phyloP scores from a whole-genome alignment of 2,113 vertebrate genomes.

The Corydoras sp. region DNA sequence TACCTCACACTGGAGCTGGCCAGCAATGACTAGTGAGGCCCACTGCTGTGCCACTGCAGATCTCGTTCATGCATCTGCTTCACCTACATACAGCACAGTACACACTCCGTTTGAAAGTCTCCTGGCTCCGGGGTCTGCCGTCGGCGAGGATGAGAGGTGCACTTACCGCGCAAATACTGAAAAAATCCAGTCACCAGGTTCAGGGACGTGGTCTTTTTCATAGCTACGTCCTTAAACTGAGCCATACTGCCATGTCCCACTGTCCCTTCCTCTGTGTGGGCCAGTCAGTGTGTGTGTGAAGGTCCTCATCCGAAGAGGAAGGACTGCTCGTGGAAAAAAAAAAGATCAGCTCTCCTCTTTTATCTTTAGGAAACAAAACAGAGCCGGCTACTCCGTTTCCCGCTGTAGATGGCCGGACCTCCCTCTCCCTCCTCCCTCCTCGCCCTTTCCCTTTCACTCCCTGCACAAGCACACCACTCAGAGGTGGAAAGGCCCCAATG shows the following conservation, averaged over 20 bases:
- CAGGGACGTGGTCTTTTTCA: constrained; percentile 64
- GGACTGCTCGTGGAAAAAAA: background rate
- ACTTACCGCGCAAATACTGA: constrained; percentile 79
- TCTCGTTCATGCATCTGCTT: constrained; percentile 48
- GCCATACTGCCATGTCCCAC: constrained; percentile 59
- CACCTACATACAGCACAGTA: constrained; percentile 44
- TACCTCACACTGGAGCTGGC: constrained; percentile 51
- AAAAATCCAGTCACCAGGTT: constrained; percentile 76
- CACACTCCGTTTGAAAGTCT: constrained; percentile 25
- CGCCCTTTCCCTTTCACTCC: constrained; percentile 37
- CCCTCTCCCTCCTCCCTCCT: constrained; percentile 48
- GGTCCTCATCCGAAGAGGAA: constrained; percentile 54
- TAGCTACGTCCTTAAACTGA: constrained; percentile 63
- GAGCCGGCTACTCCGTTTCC: constrained; percentile 55
- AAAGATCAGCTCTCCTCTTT: constrained; percentile 37
- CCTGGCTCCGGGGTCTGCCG: no score
- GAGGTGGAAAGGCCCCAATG: constrained; percentile 42
- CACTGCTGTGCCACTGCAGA: constrained; percentile 47
- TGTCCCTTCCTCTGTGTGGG: constrained; percentile 29
- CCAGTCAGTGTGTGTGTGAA: constrained; percentile 49
- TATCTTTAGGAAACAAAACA: constrained; percentile 60
- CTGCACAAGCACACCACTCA: constrained; percentile 19
- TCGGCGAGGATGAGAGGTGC: constrained; percentile 23
- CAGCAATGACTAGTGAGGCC: constrained; percentile 58
- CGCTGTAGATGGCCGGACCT: constrained; percentile 46